Conservation (phyloP, 1,140 invertebrate species). For the Drosophila teissieri region DNA sequence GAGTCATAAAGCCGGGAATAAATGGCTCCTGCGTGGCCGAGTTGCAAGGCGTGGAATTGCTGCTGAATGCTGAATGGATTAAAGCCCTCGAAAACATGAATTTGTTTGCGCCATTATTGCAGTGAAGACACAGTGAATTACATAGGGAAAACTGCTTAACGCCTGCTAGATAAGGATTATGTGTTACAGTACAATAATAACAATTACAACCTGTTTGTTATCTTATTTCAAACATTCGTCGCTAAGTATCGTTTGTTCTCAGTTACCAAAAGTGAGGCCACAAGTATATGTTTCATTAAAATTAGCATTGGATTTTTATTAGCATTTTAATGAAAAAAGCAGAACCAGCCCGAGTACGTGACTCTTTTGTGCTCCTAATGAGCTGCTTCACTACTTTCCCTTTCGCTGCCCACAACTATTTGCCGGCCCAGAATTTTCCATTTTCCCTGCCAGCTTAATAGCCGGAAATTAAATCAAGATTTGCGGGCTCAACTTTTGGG, state of each 20-base stretch:
- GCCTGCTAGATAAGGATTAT: background rate
- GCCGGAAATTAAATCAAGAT: constrained; percentile 80
- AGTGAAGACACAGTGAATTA: background rate
- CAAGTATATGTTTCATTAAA: no score
- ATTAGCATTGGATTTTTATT: background rate
- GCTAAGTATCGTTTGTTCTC: no score
- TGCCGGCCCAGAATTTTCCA: constrained; percentile 15
- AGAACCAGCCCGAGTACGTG: constrained; percentile 9
- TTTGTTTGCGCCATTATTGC: background rate
- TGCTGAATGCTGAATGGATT: background rate
- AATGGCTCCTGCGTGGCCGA: constrained; percentile 16
- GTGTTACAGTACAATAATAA: no score
- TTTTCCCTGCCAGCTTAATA: constrained; percentile 51
- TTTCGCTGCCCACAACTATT: constrained; percentile 51
- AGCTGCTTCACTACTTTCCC: constrained; percentile 29
- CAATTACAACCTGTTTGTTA: no score
- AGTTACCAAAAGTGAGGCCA: no score
- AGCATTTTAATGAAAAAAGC: no score
- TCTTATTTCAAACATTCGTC: no score
- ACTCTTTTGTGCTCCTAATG: constrained; percentile 44
- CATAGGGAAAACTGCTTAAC: background rate
- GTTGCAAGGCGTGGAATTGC: constrained; percentile 13
- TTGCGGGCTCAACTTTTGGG: constrained; percentile 45
- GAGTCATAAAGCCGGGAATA: constrained; percentile 41
- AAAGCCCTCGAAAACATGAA: constrained; percentile 21